phyloP scores from a whole-genome alignment of 2,797 vertebrate genomes.

The Syngnathus acus region DNA sequence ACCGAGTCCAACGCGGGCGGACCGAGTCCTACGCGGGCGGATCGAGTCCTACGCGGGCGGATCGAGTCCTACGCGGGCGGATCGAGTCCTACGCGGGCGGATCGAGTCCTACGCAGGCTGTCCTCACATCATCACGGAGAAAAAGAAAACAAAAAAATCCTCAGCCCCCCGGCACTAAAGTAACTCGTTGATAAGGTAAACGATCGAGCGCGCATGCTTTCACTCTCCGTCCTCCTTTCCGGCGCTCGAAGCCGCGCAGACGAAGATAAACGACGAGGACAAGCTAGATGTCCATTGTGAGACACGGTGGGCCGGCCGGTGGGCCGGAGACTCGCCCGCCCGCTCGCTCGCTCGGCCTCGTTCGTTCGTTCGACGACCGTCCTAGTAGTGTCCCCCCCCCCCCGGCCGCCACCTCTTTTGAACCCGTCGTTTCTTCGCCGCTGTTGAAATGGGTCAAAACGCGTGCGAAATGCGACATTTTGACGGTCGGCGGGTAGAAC shows the following conservation, averaged over 20 bases:
- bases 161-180: conserved; percentile 32
- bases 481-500: conserved; percentile 43
- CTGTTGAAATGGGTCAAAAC: conserved; percentile 6
- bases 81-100: conserved; percentile 42
- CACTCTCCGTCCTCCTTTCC: conserved; percentile 17
- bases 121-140: conserved; percentile 48
- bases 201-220: conserved; percentile 55
- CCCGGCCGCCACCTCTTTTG: too few species aligned
- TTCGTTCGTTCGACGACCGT: not conserved
- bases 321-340: too few species aligned
- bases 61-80: conserved; percentile 52
- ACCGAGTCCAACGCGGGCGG: conserved; percentile 56
- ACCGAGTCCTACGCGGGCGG: conserved; percentile 56
- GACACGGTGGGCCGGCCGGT: conserved; percentile 1
- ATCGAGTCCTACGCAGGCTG: conserved; percentile 48
- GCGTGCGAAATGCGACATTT: conserved; percentile 43
- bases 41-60: conserved; percentile 56
- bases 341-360: not conserved
- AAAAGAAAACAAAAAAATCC: conserved; percentile 39
- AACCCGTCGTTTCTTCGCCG: not conserved
- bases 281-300: conserved; percentile 67
- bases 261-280: conserved; percentile 60
- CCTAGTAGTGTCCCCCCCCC: not conserved
- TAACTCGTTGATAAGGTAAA: conserved; percentile 60
- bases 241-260: conserved; percentile 33